A percentile compares a stretch with the other conserved stretches of the same genome.
These are phyloP conservation scores for Leuciscus idus DNA, from an alignment of 2,113 vertebrate genomes.

Conservation along the genomic window DNA sequence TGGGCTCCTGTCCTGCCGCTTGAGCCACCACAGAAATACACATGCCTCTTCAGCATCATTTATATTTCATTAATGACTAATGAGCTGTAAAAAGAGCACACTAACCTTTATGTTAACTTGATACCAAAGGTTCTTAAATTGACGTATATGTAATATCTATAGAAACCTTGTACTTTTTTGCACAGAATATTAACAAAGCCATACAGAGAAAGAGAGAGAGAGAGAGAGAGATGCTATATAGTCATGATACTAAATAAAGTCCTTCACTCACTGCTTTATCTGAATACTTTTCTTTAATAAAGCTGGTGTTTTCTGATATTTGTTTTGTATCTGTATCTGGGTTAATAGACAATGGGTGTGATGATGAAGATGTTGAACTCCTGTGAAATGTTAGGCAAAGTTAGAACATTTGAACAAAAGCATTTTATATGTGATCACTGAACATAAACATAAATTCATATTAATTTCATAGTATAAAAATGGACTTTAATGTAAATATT, in stretches of 20 bases:
- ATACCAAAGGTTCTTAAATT: not conserved
- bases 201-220: not conserved
- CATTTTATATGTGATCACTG: too few species aligned
- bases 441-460: not conserved
- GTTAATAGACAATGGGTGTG: too few species aligned
- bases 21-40: slow-evolving; percentile 64
- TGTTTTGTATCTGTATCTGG: not conserved
- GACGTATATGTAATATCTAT: not conserved
- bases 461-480: not conserved
- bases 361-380: not conserved
- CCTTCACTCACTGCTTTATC: not conserved
- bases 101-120: not conserved
- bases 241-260: not conserved
- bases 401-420: too few species aligned
- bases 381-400: not conserved
- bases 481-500: not conserved
- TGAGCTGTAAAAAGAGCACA: not conserved
- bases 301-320: not conserved
- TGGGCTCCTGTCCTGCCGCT: slow-evolving; percentile 86
- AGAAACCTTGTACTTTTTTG: not conserved
- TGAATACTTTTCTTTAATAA: not conserved
- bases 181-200: slow-evolving; percentile 2
- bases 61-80: not conserved
- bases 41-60: not conserved
- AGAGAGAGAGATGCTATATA: not conserved